Base-by-base conservation (phyloP, 2,797 vertebrate species). In the Hippoglossus hippoglossus region DNA sequence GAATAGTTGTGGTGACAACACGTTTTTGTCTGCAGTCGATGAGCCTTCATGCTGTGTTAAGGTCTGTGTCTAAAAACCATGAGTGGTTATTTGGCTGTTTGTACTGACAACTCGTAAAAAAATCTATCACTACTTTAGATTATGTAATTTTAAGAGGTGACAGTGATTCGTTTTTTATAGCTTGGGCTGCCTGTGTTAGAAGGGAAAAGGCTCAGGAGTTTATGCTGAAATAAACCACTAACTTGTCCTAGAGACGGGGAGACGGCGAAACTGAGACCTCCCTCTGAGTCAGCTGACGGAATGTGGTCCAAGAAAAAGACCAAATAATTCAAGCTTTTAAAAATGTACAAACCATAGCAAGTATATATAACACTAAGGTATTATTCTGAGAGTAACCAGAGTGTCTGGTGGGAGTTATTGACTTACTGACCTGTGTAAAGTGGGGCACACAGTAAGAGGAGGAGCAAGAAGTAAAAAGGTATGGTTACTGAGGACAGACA, bases 371-470 rank as follows among this genome's bases (percentile, higher is more conserved):
- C 49, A 70, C 25, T 36, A 64, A 26, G 31, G 71, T 81, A 63
- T 76, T 61, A 47, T 79, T 80, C 67, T 76, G 70, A 81, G 71
- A 77, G 79, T 77, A 76, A 77, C 63, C 54, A 73, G 57, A 81
- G 53, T 73, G 76, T 78, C 34, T 72, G 58, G 52, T 74, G 25
- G 74, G 75, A 72, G 34, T 71, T 71, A 69, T 56, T 73, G 46
- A 62, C 69, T 77, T n/a, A 62, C 46, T 82, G 69, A 76, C 18
- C 41, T 71, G 57, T 55, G 51, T 58, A 67, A 83, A 74, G 50
- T 81, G 59, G 71, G 56, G 61, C 74, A 74, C 57, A 67, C n/a
- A 67, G 72, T 63, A 56, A 57, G 67, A 60, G 49, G 65, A 46
- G 44, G 52, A 71, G 31, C 0, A 1, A 49, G 21, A 75, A 61